A percentile compares a stretch with the other conserved stretches of the same genome.
Conservation (phyloP, 2,113 vertebrate species). For the Nibea albiflora region DNA sequence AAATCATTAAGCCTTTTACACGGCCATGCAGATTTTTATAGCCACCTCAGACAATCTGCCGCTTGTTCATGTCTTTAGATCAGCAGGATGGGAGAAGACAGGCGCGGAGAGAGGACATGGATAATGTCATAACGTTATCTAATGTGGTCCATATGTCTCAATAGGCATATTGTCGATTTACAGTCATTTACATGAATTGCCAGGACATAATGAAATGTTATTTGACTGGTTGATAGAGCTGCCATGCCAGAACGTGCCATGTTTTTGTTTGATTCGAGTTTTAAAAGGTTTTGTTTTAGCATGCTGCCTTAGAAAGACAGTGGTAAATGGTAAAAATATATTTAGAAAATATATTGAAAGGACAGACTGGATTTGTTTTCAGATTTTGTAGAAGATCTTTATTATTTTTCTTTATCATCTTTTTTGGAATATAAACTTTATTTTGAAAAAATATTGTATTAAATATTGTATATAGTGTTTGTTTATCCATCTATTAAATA, state of each 20-base stretch:
- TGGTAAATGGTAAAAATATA: too few relatives aligned
- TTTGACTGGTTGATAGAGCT: neutral
- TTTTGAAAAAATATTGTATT: too few relatives aligned
- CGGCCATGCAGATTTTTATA: conserved; percentile 81
- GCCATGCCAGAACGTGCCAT: neutral
- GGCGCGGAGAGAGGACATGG: conserved; percentile 1
- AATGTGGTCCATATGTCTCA: conserved; percentile 1
- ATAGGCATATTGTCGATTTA: neutral
- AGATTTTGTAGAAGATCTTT: too few relatives aligned
- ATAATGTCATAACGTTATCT: conserved; percentile 25
- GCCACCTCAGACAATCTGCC: conserved; percentile 74
- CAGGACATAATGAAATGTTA: neutral
- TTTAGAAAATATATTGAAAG: too few relatives aligned
- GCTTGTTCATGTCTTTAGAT: conserved; percentile 45
- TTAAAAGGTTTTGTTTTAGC: neutral
- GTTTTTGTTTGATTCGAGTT: neutral
- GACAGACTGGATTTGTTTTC: too few relatives aligned
- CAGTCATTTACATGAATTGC: neutral
- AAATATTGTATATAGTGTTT: too few relatives aligned
- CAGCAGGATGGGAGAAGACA: conserved; percentile 32
- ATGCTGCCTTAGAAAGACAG: neutral
- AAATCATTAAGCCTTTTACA: conserved; percentile 87
- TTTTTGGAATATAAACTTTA: too few relatives aligned
- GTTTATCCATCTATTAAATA: too few relatives aligned
- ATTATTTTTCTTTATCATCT: too few relatives aligned